These are phyloP conservation scores for Yponomeuta malinellus DNA, from an alignment of 2,888 invertebrate species.

Conservation along the genomic window DNA sequence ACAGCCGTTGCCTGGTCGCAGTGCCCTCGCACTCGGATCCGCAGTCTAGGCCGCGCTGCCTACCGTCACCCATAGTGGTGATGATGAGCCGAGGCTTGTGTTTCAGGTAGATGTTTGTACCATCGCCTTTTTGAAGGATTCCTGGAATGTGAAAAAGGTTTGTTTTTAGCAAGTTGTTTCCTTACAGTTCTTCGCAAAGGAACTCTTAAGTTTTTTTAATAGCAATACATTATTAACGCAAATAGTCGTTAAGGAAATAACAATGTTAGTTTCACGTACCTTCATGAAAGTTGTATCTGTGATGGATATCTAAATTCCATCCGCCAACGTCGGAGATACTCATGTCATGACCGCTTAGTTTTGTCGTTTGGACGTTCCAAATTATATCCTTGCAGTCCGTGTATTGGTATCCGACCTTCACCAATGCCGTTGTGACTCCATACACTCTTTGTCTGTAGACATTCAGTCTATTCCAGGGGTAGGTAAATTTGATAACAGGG, in stretches of 20 bases:
- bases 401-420: slow-evolving; percentile 98
- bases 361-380: slow-evolving; percentile 97
- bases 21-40: slow-evolving; percentile 84
- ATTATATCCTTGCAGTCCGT: slow-evolving; percentile 93
- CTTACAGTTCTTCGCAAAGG: too few species aligned
- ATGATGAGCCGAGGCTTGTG: slow-evolving; percentile 94
- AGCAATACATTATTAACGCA: too few species aligned
- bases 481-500: slow-evolving; percentile 96
- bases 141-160: slow-evolving; percentile 66
- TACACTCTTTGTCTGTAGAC: slow-evolving; percentile 97
- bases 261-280: slow-evolving; percentile 64
- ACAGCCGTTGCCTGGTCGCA: slow-evolving; percentile 85
- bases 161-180: not conserved
- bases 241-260: too few species aligned
- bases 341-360: slow-evolving; percentile 96
- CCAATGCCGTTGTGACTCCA: slow-evolving; percentile 95
- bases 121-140: slow-evolving; percentile 97
- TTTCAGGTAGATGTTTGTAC: slow-evolving; percentile 94
- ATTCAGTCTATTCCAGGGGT: slow-evolving; percentile 97
- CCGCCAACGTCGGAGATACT: slow-evolving; percentile 97
- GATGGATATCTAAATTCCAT: slow-evolving; percentile 98
- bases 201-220: too few species aligned
- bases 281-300: slow-evolving; percentile 98
- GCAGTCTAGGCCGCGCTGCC: slow-evolving; percentile 91
- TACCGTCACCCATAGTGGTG: slow-evolving; percentile 94